phyloP scores from a whole-genome alignment of 2,888 invertebrate genomes.

The Bursaphelenchus okinawaensis region DNA sequence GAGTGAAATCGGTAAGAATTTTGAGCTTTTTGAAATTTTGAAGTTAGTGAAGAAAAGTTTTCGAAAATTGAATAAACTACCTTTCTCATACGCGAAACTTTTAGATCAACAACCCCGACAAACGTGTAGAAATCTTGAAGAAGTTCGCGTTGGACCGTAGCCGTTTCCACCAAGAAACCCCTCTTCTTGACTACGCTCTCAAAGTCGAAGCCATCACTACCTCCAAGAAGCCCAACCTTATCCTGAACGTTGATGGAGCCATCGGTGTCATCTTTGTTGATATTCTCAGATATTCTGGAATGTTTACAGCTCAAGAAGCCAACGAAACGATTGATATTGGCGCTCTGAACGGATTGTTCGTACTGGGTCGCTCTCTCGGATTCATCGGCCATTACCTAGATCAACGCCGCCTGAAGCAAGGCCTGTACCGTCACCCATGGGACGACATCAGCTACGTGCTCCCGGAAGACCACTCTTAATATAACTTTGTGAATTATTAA shows the following conservation, averaged over 20 bases:
- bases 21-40: not conserved
- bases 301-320: constrained; percentile 75
- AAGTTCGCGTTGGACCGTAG: constrained; percentile 84
- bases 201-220: constrained; percentile 98
- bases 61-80: not conserved
- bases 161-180: constrained; percentile 71
- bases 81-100: constrained; percentile 21
- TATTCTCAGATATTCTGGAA: constrained; percentile 68
- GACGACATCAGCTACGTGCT: constrained; percentile 76
- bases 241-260: constrained; percentile 96
- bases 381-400: constrained; percentile 96
- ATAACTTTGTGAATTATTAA: not conserved
- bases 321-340: constrained; percentile 95
- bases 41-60: not conserved
- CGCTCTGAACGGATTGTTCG: constrained; percentile 94
- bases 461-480: not conserved
- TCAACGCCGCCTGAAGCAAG: constrained; percentile 96
- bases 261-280: constrained; percentile 97
- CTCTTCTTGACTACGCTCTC: constrained; percentile 86
- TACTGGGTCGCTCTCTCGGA: constrained; percentile 93
- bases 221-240: constrained; percentile 98
- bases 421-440: constrained; percentile 98
- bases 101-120: constrained; percentile 93
- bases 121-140: constrained; percentile 90
- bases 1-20: constrained; percentile 67